Evolutionary conservation across 2,113 vertebrate species (phyloP), one percentile per base, ranked within the genome.

Genomic region (Catharus bicknelli): DNA sequence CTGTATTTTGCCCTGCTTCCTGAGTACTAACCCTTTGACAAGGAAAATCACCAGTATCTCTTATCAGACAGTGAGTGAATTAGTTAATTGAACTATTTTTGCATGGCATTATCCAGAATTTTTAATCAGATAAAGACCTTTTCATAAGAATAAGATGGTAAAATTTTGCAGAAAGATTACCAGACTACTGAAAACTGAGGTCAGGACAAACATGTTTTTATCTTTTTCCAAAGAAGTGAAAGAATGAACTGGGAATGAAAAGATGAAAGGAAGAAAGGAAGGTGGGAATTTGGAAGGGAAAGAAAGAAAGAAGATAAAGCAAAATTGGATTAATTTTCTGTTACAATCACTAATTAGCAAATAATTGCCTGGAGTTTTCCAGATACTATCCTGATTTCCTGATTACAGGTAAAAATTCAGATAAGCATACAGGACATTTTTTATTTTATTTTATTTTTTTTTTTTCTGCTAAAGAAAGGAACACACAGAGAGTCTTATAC

Each of bases 401-500:
- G 11, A 57, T 30, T 48, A 43, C 3, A 84, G 10, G 1, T 61
- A 66, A 77, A 61, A 57, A 36, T 55, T 64, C 3, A 48, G 21
- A n/a, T 43, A 64, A 57, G 0, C 5, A 32, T 15, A 23, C 1
- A 21, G 4, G 15, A 73, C 53, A 20, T 29, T 27, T 36, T n/a
- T n/a, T n/a, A n/a, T n/a, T n/a, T n/a, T n/a, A n/a, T n/a, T n/a
- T n/a, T n/a, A n/a, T n/a, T n/a, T n/a, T n/a, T n/a, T 77, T 2
- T 8, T 6, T 22, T 63, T 54, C 15, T 59, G 11, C 22, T 38
- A 13, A 32, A 57, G 40, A 74, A 42, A 34, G 22, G 4, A 16
- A 5, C 7, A 40, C 0, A 16, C 0, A 43, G 2, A 55, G 8
- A 70, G 8, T 17, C 30, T 53, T 61, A 59, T 59, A 11, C 1